A percentile compares a stretch with the other conserved stretches of the same genome.
Evolutionary conservation across 2,888 invertebrate species (phyloP).

Genomic region (Apoda limacodes): DNA sequence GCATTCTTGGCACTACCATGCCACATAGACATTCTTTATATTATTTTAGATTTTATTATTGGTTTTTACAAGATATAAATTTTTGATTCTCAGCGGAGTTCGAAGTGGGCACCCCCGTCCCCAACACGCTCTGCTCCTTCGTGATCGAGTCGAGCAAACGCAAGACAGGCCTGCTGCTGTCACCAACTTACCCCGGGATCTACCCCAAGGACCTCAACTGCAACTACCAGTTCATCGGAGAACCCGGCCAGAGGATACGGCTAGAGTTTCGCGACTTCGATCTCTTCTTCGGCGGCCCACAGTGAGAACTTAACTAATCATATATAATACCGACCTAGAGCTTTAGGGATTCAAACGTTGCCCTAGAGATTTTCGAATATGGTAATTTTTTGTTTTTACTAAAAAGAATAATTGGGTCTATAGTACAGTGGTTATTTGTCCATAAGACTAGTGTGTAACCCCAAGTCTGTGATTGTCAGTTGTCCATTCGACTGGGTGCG

Average conservation of each 20-base stretch:
- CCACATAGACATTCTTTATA: no score
- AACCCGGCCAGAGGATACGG: slow-evolving; percentile 89
- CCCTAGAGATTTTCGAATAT: no score
- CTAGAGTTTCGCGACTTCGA: slow-evolving; percentile 98
- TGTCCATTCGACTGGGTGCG: slow-evolving; percentile 99
- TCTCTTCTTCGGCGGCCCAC: slow-evolving; percentile 97
- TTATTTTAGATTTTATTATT: not conserved
- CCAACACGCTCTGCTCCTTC: slow-evolving; percentile 89
- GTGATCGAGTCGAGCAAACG: slow-evolving; percentile 80
- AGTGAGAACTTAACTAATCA: no score
- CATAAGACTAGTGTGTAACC: not conserved
- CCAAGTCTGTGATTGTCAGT: no score
- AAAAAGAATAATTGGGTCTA: no score
- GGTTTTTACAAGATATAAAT: not conserved
- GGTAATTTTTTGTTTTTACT: no score
- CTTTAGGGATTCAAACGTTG: no score
- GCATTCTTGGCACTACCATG: no score
- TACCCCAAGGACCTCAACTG: slow-evolving; percentile 97
- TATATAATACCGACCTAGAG: no score
- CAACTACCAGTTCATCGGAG: slow-evolving; percentile 93
- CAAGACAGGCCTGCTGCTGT: slow-evolving; percentile 88
- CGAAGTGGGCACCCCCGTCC: slow-evolving; percentile 90
- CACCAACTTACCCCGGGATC: slow-evolving; percentile 98
- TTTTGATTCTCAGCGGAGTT: slow-evolving; percentile 78
- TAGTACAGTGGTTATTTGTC: not conserved